phyloP scores from a whole-genome alignment of 2,888 invertebrate genomes.

The Metacarcinus magister region DNA sequence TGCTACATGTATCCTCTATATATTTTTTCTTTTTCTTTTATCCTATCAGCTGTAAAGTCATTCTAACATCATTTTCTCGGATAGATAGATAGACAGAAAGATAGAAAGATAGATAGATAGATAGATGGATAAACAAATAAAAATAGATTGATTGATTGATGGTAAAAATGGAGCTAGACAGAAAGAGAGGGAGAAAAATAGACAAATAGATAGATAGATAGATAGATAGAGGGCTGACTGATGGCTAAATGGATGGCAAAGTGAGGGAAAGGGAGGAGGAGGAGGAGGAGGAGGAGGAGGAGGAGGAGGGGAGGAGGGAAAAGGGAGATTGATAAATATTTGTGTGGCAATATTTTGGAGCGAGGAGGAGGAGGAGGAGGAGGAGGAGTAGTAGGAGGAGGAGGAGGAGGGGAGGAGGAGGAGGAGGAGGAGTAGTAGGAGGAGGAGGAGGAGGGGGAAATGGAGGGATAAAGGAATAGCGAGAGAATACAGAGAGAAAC shows the following conservation, averaged over 20 bases:
- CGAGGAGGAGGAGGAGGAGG: constrained; percentile 14
- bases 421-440: constrained; percentile 28
- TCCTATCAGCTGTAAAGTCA: constrained; percentile 4
- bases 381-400: not conserved
- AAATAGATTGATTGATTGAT: not conserved
- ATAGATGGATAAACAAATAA: not conserved
- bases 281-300: no score
- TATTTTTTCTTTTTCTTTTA: not conserved
- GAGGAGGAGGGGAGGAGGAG: not conserved
- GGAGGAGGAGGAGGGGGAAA: not conserved
- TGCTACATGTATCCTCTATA: not conserved
- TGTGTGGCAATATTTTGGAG: not conserved
- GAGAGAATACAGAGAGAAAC: not conserved
- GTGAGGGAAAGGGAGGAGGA: constrained; percentile 4
- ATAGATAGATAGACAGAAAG: not conserved
- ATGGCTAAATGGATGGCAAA: not conserved
- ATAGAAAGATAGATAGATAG: not conserved
- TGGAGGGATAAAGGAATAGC: not conserved
- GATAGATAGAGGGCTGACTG: not conserved
- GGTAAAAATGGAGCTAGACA: no score
- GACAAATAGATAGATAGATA: not conserved
- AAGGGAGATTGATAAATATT: not conserved
- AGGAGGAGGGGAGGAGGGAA: not conserved
- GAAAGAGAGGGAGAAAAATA: not conserved
- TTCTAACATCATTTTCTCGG: not conserved